phyloP scores from a whole-genome alignment of 2,888 invertebrate genomes.

The Harmothoe impar region DNA sequence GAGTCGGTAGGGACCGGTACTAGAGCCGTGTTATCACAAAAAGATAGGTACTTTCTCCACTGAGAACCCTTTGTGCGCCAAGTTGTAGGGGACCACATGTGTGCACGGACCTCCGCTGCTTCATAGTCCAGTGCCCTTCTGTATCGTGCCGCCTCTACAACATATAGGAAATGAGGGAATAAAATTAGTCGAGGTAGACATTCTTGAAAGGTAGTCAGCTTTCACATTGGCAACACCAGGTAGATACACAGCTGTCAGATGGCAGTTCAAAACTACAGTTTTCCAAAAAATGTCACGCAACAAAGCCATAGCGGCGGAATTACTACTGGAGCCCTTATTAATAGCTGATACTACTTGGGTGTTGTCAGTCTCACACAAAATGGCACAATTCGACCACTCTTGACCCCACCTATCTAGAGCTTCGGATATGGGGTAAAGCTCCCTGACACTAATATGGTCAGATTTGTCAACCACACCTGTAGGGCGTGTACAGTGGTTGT shows the following conservation, averaged over 20 bases:
- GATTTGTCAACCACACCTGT: not conserved
- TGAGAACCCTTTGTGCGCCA: not conserved
- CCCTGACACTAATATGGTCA: not conserved
- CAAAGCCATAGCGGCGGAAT: not conserved
- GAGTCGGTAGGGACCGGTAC: not conserved
- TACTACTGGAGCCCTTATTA: not conserved
- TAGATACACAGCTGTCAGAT: not conserved
- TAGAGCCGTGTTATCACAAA: not conserved
- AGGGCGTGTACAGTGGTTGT: not conserved
- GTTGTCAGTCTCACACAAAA: too few relatives aligned
- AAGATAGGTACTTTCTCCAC: not conserved
- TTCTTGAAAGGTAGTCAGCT: not conserved
- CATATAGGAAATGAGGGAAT: not conserved
- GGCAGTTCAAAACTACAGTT: not conserved
- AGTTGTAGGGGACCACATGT: not conserved
- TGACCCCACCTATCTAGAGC: not conserved
- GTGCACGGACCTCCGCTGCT: not conserved
- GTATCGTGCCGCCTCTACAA: not conserved
- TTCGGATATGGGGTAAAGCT: not conserved
- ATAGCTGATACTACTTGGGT: too few relatives aligned
- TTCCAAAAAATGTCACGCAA: not conserved
- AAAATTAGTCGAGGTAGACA: not conserved
- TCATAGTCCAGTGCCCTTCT: not conserved
- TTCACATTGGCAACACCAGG: not conserved
- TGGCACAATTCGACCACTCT: not conserved